Conservation (phyloP, 2,797 vertebrate genomes). For the Anisognathus igniventris region DNA sequence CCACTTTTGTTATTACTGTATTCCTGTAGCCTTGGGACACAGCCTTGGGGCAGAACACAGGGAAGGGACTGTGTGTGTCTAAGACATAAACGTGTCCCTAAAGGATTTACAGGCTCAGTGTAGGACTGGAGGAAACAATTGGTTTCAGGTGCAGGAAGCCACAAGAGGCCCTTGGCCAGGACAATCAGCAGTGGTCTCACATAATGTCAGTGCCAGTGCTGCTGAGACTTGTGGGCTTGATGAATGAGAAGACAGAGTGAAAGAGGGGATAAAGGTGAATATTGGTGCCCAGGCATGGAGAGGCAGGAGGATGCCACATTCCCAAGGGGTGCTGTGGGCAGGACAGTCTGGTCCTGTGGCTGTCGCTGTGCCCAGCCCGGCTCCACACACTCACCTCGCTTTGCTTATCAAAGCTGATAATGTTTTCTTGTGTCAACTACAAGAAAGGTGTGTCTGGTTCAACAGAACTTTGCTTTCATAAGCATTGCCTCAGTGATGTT, state of each 20-base stretch:
- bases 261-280: neutral
- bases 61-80: neutral
- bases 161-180: rapidly evolving
- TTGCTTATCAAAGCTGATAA: conserved; percentile 24
- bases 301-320: neutral
- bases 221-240: neutral
- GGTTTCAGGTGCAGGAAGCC: neutral
- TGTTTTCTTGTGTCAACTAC: conserved; percentile 39
- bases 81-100: neutral
- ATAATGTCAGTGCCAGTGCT: rapidly evolving
- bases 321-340: neutral
- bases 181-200: rapidly evolving
- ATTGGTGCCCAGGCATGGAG: rapidly evolving
- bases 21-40: neutral
- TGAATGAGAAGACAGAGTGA: neutral
- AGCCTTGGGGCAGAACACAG: neutral
- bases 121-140: neutral
- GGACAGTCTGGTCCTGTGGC: neutral
- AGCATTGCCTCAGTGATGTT: conserved; percentile 54
- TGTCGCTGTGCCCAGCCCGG: neutral
- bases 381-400: neutral
- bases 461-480: conserved; percentile 37
- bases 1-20: neutral
- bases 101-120: neutral
- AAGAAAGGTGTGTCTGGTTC: conserved; percentile 22